Base-by-base conservation (phyloP, 2,888 invertebrate species). In the Onchidella celtica region DNA sequence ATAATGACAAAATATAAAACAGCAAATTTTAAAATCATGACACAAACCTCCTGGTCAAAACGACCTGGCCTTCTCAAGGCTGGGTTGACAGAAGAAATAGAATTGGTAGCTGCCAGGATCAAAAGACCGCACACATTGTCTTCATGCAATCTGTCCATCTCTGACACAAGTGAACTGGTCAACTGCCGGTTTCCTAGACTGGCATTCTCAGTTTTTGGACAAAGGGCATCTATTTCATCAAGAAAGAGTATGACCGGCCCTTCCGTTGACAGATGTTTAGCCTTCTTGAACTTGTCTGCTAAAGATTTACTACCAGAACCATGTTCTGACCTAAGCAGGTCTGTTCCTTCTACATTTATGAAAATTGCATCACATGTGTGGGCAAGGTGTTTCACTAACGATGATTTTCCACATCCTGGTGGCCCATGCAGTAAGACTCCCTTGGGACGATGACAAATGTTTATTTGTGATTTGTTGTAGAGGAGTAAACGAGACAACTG, bases 341-440 rank as follows among this genome's bases (percentile, higher is more conserved):
- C 93, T 0, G 94, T 90, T 0, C 94, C 93, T 73, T 93, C 92
- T 2, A 95, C 89, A 21, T 90, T 88, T 68, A 95, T 91, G 21
- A 95, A 89, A 81, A 94, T 94, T 81, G 94, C 94, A n/a, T 89
- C 87, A 86, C 93, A 91, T 55, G 88, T 93, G 90, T 86, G 92
- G 92, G 89, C 91, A 90, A 90, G 93, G 92, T 89, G 94, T 94
- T 96, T 90, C 97, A 98, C 77, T 94, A 98, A 91, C 96, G 98
- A 88, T 0, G 91, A 89, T 80, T 92, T 92, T 0, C 92, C 92
- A 84, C 90, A 90, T 0, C 92, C 92, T 57, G 91, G 89, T 21
- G 92, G 91, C 2, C 92, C 92, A 69, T 87, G 82, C 3, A 92
- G 83, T 24, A 92, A 78, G 21, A 91, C 85, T 4, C 91, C 90